Evolutionary conservation across 1,140 invertebrate genomes (phyloP).

Genomic region (Cherax destructor): DNA sequence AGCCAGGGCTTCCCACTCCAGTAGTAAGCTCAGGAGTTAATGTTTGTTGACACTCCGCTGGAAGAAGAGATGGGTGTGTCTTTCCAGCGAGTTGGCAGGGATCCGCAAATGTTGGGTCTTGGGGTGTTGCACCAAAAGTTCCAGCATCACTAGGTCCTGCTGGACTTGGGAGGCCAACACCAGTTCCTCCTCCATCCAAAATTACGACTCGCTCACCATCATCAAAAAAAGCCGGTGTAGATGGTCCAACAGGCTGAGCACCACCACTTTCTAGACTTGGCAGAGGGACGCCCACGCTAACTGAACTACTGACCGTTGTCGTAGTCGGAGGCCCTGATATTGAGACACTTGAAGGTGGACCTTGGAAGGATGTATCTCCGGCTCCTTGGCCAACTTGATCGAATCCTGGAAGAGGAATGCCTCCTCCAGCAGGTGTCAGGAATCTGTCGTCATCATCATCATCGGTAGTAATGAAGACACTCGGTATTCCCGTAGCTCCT

Average conservation of each 20-base stretch:
- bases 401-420: conserved; percentile 17
- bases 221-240: conserved; percentile 18
- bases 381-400: neutral
- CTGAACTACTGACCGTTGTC: neutral
- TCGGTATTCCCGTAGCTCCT: neutral
- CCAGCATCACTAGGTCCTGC: neutral
- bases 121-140: neutral
- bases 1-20: neutral
- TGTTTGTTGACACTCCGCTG: neutral
- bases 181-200: neutral
- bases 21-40: neutral
- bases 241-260: neutral
- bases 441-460: neutral
- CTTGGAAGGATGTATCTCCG: neutral
- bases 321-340: neutral
- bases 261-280: neutral
- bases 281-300: neutral
- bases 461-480: neutral
- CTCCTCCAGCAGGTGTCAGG: neutral
- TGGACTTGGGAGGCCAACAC: conserved; percentile 5
- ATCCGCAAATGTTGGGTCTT: neutral
- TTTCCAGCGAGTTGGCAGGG: neutral
- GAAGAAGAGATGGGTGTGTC: neutral
- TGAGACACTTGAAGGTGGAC: neutral
- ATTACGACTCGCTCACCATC: neutral